phyloP scores from a whole-genome alignment of 2,797 vertebrate genomes.

The Tolypeutes matacus region DNA sequence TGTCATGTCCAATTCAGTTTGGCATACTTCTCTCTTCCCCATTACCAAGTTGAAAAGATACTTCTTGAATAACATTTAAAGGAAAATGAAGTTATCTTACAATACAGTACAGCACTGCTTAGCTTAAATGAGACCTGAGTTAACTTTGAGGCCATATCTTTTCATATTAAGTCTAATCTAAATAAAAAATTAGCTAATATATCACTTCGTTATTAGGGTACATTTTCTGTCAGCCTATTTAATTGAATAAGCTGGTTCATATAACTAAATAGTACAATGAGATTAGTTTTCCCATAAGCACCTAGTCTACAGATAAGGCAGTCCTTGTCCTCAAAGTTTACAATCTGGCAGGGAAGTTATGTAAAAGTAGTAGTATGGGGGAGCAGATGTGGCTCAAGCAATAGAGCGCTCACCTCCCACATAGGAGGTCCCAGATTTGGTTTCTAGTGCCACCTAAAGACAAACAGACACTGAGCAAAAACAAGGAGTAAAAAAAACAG shows the following conservation, averaged over 20 bases:
- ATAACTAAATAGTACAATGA: neutral
- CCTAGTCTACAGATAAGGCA: neutral
- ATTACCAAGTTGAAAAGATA: constrained; percentile 55
- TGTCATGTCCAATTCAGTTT: constrained; percentile 31
- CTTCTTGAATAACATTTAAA: constrained; percentile 48
- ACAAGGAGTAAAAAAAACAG: no score
- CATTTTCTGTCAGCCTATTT: neutral
- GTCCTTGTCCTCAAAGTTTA: constrained; percentile 1
- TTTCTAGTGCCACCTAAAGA: no score
- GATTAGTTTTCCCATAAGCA: constrained; percentile 33
- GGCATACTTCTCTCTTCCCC: neutral
- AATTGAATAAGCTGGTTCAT: neutral
- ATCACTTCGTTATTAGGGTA: constrained; percentile 17
- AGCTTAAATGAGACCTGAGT: constrained; percentile 8
- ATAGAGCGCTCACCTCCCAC: no score
- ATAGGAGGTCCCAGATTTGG: no score
- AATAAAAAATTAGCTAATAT: constrained; percentile 21
- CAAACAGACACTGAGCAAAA: no score
- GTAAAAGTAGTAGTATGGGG: neutral
- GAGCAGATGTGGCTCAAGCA: no score
- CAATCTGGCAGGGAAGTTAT: neutral
- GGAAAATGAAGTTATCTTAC: constrained; percentile 38
- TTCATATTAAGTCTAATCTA: constrained; percentile 43
- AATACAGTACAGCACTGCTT: neutral
- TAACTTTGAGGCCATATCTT: neutral